These are phyloP conservation scores for Orestias chungarensis DNA, from an alignment of 2,797 vertebrate genomes.

Conservation along the genomic window DNA sequence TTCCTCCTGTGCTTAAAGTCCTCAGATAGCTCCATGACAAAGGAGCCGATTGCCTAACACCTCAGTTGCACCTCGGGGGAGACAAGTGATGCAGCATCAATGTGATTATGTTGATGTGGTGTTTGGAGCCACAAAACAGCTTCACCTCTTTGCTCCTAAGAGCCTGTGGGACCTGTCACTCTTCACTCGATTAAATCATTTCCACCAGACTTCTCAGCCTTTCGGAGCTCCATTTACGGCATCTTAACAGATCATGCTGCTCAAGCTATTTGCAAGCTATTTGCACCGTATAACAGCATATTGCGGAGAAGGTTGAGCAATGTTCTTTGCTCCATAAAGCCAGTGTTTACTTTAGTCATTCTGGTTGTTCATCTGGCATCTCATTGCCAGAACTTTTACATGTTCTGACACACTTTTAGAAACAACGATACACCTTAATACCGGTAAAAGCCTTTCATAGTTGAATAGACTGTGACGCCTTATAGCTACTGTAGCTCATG, in stretches of 20 bases:
- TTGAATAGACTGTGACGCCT: not conserved
- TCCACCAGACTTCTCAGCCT: slow-evolving; percentile 57
- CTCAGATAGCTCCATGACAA: slow-evolving; percentile 50
- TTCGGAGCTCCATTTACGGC: slow-evolving; percentile 24
- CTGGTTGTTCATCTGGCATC: too few species aligned
- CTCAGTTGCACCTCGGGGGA: slow-evolving; percentile 42
- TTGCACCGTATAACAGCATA: too few species aligned
- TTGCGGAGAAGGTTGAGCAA: too few species aligned
- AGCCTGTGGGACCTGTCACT: slow-evolving; percentile 57
- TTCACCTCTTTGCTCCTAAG: slow-evolving; percentile 58
- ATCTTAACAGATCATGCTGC: slow-evolving; percentile 21
- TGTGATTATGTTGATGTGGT: slow-evolving; percentile 67
- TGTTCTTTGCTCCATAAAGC: not conserved
- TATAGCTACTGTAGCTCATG: not conserved
- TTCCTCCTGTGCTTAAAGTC: slow-evolving; percentile 27
- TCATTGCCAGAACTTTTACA: too few species aligned
- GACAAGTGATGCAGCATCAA: slow-evolving; percentile 52
- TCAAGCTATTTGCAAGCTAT: not conserved
- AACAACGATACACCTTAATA: too few species aligned
- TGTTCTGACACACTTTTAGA: too few species aligned
- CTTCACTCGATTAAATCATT: slow-evolving; percentile 47
- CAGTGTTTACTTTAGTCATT: too few species aligned
- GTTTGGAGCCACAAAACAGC: slow-evolving; percentile 58
- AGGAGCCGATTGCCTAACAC: slow-evolving; percentile 42
- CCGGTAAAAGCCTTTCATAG: not conserved